phyloP scores from a whole-genome alignment of 2,797 vertebrate genomes.

The Poecilia picta region DNA sequence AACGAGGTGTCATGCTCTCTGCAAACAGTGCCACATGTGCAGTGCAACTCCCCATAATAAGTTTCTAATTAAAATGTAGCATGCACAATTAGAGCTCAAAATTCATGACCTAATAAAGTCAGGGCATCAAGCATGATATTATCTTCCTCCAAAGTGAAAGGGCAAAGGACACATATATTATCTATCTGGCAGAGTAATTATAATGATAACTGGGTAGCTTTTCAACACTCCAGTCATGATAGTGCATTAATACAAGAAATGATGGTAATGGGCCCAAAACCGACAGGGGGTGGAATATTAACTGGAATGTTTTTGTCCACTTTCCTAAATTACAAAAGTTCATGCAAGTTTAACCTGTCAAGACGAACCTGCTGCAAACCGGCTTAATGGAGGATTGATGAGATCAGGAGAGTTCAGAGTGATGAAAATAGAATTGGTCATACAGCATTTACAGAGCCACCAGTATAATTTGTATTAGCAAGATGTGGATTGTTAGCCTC shows the following conservation, averaged over 20 bases:
- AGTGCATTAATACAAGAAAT: conserved; percentile 53
- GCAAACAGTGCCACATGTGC: conserved; percentile 51
- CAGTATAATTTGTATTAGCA: background rate
- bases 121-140: conserved; percentile 70
- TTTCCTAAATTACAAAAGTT: conserved; percentile 27
- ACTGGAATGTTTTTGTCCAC: conserved; percentile 39
- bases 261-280: conserved; percentile 9
- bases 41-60: conserved; percentile 65
- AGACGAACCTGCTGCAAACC: background rate
- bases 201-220: conserved; percentile 48
- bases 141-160: conserved; percentile 70
- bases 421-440: background rate
- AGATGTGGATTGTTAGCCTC: background rate
- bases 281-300: background rate
- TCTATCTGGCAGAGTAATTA: conserved; percentile 63
- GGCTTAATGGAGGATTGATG: background rate
- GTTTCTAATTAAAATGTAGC: conserved; percentile 73
- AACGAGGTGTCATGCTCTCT: conserved; percentile 22
- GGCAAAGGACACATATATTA: conserved; percentile 79
- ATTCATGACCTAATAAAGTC: conserved; percentile 78
- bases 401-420: background rate
- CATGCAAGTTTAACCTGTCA: background rate
- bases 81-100: conserved; percentile 75
- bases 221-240: conserved; percentile 42
- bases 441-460: background rate